Evolutionary conservation across 2,888 invertebrate species (phyloP), one percentile per base, ranked within the genome.

Genomic region (Acrobeloides nanus): DNA sequence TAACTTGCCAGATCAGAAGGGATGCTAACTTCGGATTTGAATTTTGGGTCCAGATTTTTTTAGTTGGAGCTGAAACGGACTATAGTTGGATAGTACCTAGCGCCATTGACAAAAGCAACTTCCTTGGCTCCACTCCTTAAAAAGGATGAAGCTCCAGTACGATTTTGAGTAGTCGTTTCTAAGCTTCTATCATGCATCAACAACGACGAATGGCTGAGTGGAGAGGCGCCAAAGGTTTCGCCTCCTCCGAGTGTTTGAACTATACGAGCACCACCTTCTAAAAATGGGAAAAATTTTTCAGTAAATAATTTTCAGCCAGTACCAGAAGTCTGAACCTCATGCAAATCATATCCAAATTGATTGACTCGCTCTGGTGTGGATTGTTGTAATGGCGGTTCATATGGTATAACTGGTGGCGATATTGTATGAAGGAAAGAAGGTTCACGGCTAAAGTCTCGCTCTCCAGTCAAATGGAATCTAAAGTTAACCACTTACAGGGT

Each of bases 241-340:
- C 68, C 66, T 17, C 50, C 50, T 12, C 66, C 71, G 31, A 69
- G 67, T 10, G 66, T 69, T 40, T 70, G 63, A 1, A 72, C 59
- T 10, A 70, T 61, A 20, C 67, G 57, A 10, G 67, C 71, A 2
- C 66, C 67, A 25, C 68, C 66, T 37, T 62, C 65, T 65, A 43
- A 8, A 58, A 48, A 15, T 25, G 17, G n/a, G 24, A 12, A 26
- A 6, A 10, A 21, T 32, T 21, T 17, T 10, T 20, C 8, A 25
- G n/a, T 8, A 15, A 39, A 42, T 8, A 12, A 39, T 54, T 47
- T 32, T 29, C 15, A 21, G 21, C n/a, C 12, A 51, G 41, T 27
- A 65, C 68, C 66, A 17, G 52, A 47, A n/a, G 71, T 72, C 26
- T 66, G 64, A 6, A 70, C 65, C 53, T 72, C 68, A 35, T 70